phyloP scores from a whole-genome alignment of 2,113 vertebrate genomes.

The Daboia siamensis region DNA sequence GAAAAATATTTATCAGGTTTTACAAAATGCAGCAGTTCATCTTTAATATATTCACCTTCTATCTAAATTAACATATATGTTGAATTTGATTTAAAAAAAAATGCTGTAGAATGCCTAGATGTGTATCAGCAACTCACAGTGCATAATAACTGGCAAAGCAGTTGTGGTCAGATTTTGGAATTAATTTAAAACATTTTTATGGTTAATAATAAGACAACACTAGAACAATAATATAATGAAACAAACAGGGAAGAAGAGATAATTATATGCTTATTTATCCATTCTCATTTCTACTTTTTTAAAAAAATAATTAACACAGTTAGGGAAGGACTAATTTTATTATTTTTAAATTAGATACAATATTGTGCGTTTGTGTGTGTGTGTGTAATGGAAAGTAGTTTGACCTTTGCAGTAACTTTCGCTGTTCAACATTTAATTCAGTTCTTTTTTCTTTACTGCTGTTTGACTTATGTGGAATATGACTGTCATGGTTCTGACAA shows the following conservation, averaged over 20 bases:
- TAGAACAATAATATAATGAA: not conserved
- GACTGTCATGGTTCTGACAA: too few relatives aligned
- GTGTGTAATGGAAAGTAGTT: not conserved
- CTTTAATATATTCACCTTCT: not conserved
- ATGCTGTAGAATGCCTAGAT: not conserved
- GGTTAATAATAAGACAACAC: not conserved
- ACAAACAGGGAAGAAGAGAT: not conserved
- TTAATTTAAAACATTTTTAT: not conserved
- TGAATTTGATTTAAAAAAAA: not conserved
- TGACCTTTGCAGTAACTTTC: not conserved
- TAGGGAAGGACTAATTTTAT: not conserved
- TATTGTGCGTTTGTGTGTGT: not conserved
- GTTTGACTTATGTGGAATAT: not conserved
- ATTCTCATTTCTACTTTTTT: not conserved
- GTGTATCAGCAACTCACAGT: not conserved
- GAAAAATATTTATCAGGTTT: not conserved
- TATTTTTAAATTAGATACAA: not conserved
- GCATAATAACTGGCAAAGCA: not conserved
- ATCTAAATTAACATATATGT: not conserved
- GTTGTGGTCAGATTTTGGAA: not conserved
- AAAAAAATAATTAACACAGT: not conserved
- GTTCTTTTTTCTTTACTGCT: not conserved
- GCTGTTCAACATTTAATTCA: not conserved
- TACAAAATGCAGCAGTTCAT: not conserved
- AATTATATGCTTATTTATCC: not conserved